Percentiles rank a stretch among this genome's conserved stretches.
phyloP scores from a whole-genome alignment of 2,113 vertebrate genomes.

The Conger conger region DNA sequence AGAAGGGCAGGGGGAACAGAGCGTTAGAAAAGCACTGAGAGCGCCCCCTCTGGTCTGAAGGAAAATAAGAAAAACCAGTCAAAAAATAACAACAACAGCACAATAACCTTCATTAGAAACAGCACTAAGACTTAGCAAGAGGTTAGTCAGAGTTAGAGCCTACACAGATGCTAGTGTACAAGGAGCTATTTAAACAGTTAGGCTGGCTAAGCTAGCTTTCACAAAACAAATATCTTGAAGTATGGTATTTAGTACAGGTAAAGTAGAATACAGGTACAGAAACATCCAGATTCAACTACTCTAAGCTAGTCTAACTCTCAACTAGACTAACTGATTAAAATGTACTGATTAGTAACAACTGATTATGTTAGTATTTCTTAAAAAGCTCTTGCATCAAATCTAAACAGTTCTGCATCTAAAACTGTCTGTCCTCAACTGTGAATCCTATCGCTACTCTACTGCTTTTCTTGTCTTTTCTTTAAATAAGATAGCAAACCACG shows the following conservation, averaged over 20 bases:
- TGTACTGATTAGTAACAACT: no score
- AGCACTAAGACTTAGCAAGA: constrained; percentile 66
- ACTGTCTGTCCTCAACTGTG: constrained; percentile 11
- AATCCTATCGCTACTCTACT: neutral
- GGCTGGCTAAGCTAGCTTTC: constrained; percentile 37
- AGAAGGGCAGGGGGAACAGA: constrained; percentile 61
- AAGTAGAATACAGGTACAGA: constrained; percentile 13
- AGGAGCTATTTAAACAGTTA: constrained; percentile 58
- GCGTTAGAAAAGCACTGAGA: constrained; percentile 35
- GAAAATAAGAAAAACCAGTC: constrained; percentile 40
- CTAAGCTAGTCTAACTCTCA: constrained; percentile 16
- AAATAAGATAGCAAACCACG: constrained; percentile 79
- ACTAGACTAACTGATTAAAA: neutral
- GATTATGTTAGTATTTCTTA: neutral
- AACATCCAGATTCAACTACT: neutral
- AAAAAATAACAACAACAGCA: constrained; percentile 59
- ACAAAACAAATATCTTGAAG: constrained; percentile 19
- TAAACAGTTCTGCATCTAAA: constrained; percentile 28
- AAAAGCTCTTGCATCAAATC: constrained; percentile 12
- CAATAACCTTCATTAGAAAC: constrained; percentile 65
- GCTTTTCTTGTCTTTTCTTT: constrained; percentile 60
- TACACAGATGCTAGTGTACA: constrained; percentile 47
- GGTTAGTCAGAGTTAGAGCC: constrained; percentile 65
- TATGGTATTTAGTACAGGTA: constrained; percentile 17
- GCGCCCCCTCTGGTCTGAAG: neutral